phyloP scores from a whole-genome alignment of 1,140 invertebrate genomes.

The Danaus plexippus region DNA sequence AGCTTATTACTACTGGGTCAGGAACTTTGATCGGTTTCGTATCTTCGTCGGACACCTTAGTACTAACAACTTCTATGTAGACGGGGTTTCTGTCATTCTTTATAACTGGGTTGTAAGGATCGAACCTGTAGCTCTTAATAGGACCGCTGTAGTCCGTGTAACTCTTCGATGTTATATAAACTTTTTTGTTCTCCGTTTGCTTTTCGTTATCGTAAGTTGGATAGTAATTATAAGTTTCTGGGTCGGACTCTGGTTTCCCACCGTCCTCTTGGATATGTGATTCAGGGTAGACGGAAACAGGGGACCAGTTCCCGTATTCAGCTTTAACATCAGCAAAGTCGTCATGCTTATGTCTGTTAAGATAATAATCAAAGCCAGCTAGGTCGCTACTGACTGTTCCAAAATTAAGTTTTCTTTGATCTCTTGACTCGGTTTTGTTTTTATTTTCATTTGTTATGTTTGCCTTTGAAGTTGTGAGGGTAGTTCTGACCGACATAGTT shows the following conservation, averaged over 20 bases:
- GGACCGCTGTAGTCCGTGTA: conserved; percentile 55
- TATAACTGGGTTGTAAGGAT: conserved; percentile 63
- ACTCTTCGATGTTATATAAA: conserved; percentile 69
- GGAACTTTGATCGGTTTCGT: conserved; percentile 70
- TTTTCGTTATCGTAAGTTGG: conserved; percentile 65
- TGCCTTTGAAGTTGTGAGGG: conserved; percentile 26
- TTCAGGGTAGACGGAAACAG: conserved; percentile 66
- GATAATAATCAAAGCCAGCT: conserved; percentile 65
- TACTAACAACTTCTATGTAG: conserved; percentile 69
- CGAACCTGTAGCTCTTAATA: conserved; percentile 59
- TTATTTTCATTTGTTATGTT: conserved; percentile 43
- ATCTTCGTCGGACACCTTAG: conserved; percentile 66
- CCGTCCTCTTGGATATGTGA: conserved; percentile 62
- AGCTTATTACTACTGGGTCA: conserved; percentile 77
- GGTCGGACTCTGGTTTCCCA: conserved; percentile 42
- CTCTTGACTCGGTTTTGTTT: conserved; percentile 57
- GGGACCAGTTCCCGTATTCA: conserved; percentile 71
- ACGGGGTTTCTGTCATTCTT: conserved; percentile 71
- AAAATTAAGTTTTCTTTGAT: conserved; percentile 60
- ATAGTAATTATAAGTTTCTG: conserved; percentile 58
- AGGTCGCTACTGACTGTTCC: conserved; percentile 52
- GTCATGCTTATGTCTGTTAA: conserved; percentile 60
- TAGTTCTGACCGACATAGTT: conserved; percentile 41
- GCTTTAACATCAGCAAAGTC: conserved; percentile 62
- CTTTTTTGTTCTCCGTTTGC: conserved; percentile 59